Evolutionary conservation across 2,888 invertebrate species (phyloP).

Genomic region (Corythucha ciliata): DNA sequence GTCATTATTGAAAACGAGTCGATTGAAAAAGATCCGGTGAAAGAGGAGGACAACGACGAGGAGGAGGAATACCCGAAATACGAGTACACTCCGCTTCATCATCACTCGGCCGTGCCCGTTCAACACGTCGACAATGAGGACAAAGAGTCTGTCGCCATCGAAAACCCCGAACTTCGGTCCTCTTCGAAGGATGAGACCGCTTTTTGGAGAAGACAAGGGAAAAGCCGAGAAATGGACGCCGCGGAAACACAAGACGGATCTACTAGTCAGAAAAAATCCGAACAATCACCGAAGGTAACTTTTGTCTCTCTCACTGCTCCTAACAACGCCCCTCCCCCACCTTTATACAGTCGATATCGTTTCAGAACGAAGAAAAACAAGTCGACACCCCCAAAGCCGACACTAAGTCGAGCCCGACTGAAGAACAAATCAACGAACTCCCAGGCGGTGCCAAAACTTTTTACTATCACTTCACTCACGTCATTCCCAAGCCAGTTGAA

Average conservation of each 20-base stretch:
- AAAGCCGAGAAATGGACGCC: not conserved
- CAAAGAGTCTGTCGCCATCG: constrained; percentile 31
- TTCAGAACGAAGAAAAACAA: not conserved
- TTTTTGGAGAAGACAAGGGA: not conserved
- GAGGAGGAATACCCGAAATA: no score
- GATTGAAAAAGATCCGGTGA: not conserved
- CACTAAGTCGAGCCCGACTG: constrained; percentile 5
- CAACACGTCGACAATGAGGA: constrained; percentile 22
- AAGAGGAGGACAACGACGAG: no score
- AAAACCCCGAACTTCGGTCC: constrained; percentile 30
- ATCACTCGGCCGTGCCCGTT: no score
- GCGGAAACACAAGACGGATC: not conserved
- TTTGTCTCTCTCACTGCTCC: no score
- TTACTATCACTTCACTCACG: constrained; percentile 28
- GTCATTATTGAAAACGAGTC: constrained; percentile 20
- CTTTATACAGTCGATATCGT: no score
- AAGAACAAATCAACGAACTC: constrained; percentile 15
- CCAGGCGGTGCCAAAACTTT: constrained; percentile 18
- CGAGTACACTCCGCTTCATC: no score
- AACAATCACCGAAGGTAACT: no score
- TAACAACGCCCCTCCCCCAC: no score
- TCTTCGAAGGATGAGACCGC: not conserved
- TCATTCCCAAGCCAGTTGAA: constrained; percentile 23
- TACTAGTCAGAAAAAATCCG: no score
- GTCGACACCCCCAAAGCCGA: not conserved